Evolutionary conservation across 2,797 vertebrate genomes (phyloP).

Genomic region (Rhyacichthys aspro): DNA sequence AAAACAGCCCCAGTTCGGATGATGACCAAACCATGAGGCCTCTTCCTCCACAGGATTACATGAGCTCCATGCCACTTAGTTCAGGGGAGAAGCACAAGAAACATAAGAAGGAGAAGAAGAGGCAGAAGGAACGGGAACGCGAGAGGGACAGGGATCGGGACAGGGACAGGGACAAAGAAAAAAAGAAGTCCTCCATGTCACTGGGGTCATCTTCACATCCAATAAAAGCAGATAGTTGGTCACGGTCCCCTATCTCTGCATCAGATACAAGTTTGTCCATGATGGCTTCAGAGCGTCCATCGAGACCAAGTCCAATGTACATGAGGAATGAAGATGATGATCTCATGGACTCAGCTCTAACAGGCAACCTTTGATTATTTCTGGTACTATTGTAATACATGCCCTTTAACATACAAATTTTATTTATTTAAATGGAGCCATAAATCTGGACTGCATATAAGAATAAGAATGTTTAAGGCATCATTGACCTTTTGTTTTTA

Average conservation of each 20-base stretch:
- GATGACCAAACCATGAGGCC: slow-evolving; percentile 89
- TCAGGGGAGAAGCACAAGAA: slow-evolving; percentile 96
- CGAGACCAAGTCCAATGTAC: slow-evolving; percentile 90
- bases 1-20: slow-evolving; percentile 98
- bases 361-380: slow-evolving; percentile 83
- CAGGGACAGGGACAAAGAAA: slow-evolving; percentile 80
- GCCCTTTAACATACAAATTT: slow-evolving; percentile 49
- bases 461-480: slow-evolving; percentile 17
- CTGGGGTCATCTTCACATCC: slow-evolving; percentile 82
- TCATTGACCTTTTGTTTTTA: slow-evolving; percentile 20
- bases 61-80: slow-evolving; percentile 85
- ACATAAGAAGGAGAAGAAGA: slow-evolving; percentile 98
- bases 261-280: slow-evolving; percentile 89
- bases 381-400: slow-evolving; percentile 34
- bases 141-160: slow-evolving; percentile 89
- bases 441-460: slow-evolving; percentile 20
- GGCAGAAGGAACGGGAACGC: slow-evolving; percentile 90
- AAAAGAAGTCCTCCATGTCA: slow-evolving; percentile 83
- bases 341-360: slow-evolving; percentile 97
- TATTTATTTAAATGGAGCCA: slow-evolving; percentile 66
- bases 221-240: slow-evolving; percentile 95
- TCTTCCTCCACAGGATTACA: slow-evolving; percentile 81
- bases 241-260: slow-evolving; percentile 92
- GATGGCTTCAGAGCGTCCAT: slow-evolving; percentile 87
- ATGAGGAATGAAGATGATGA: slow-evolving; percentile 96